Evolutionary conservation across 2,888 invertebrate genomes (phyloP).

Genomic region (Invenusta paracnida): DNA sequence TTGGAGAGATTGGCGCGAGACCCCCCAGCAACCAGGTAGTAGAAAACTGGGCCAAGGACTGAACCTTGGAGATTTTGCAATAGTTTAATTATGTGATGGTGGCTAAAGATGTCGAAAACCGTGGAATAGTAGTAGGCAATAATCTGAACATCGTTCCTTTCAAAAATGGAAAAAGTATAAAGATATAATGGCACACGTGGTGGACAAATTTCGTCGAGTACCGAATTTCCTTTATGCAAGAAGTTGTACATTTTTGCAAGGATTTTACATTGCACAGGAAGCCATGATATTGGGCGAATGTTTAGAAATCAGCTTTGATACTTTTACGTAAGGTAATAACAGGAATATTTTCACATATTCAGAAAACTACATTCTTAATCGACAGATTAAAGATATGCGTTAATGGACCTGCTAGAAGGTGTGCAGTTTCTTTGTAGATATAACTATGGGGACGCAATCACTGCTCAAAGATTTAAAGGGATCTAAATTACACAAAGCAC

Average conservation of each 20-base stretch:
- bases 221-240: too few relatives aligned
- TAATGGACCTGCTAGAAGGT: not conserved
- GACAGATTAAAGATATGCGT: not conserved
- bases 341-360: not conserved
- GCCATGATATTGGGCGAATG: too few relatives aligned
- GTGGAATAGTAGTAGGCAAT: not conserved
- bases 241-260: too few relatives aligned
- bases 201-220: not conserved
- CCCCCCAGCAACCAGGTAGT: not conserved
- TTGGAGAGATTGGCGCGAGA: not conserved
- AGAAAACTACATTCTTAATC: not conserved
- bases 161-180: not conserved
- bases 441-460: not conserved
- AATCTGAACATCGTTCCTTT: not conserved
- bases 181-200: not conserved
- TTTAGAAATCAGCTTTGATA: too few relatives aligned
- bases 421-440: not conserved
- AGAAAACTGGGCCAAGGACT: not conserved
- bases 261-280: too few relatives aligned
- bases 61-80: not conserved
- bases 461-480: not conserved
- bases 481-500: not conserved
- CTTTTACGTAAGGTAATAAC: too few relatives aligned
- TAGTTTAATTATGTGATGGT: not conserved
- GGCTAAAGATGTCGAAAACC: not conserved